Conservation (phyloP, 2,113 vertebrate species). For the Coracopsis vasa region DNA sequence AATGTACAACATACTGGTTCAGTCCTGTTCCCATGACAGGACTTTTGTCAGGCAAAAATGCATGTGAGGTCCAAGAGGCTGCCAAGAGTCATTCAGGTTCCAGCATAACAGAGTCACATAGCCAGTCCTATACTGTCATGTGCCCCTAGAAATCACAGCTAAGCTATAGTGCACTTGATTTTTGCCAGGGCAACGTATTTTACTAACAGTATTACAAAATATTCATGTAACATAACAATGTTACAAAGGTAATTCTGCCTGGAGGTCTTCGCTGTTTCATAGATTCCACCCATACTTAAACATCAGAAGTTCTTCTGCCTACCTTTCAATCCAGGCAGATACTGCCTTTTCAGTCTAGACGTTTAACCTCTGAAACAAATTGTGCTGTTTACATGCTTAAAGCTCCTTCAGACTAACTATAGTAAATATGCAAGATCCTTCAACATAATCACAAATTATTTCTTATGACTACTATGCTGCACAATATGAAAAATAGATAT, state of each 20-base stretch:
- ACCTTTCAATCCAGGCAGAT: neutral
- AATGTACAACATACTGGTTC: neutral
- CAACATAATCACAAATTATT: neutral
- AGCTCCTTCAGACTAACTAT: neutral
- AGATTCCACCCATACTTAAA: neutral
- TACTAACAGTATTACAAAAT: neutral
- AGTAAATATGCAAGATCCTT: neutral
- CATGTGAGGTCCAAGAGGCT: neutral
- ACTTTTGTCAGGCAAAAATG: neutral
- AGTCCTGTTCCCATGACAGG: neutral
- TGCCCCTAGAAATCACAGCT: neutral
- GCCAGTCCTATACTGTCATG: neutral
- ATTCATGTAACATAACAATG: neutral
- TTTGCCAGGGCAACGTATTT: neutral
- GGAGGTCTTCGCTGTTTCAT: neutral
- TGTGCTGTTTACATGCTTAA: neutral
- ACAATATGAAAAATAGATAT: neutral
- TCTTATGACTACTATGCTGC: neutral
- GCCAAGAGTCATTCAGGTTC: neutral
- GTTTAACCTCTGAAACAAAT: neutral
- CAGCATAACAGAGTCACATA: neutral
- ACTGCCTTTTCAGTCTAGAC: neutral
- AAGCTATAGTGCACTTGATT: neutral
- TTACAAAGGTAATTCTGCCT: neutral
- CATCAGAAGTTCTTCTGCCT: neutral